A percentile compares a stretch with the other conserved stretches of the same genome.
These are phyloP conservation scores for Scyliorhinus canicula DNA, from an alignment of 2,797 vertebrate species.

Conservation along the genomic window DNA sequence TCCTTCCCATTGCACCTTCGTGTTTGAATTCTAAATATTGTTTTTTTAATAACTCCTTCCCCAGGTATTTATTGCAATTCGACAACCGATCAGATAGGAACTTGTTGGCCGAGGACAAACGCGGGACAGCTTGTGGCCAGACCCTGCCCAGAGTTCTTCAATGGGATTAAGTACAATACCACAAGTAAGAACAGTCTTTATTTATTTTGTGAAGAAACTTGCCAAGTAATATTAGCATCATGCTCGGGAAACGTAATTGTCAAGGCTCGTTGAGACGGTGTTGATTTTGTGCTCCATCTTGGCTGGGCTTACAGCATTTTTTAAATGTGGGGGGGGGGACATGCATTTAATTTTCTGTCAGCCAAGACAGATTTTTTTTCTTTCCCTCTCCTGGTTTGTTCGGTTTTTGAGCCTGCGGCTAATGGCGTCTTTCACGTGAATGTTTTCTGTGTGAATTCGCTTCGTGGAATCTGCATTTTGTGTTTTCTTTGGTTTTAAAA, in stretches of 20 bases:
- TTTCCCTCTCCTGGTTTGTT: background rate
- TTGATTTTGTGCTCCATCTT: conserved; percentile 45
- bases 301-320: background rate
- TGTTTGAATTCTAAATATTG: background rate
- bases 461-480: background rate
- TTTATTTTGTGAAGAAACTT: background rate
- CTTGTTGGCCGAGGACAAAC: conserved; percentile 87
- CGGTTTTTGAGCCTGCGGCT: background rate
- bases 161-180: conserved; percentile 95
- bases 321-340: too few relatives aligned
- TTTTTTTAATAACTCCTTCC: background rate
- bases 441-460: background rate
- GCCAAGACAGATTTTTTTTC: background rate
- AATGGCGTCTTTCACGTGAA: background rate
- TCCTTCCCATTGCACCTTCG: background rate
- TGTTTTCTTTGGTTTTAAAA: too few relatives aligned
- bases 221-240: background rate
- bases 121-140: conserved; percentile 80
- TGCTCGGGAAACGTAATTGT: conserved; percentile 57
- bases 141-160: conserved; percentile 91
- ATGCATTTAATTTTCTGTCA: too few relatives aligned
- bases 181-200: conserved; percentile 70
- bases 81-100: conserved; percentile 91
- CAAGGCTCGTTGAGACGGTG: conserved; percentile 60
- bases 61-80: conserved; percentile 81